Evolutionary conservation across 2,888 invertebrate genomes (phyloP).

Genomic region (Drosophila koepferae): DNA sequence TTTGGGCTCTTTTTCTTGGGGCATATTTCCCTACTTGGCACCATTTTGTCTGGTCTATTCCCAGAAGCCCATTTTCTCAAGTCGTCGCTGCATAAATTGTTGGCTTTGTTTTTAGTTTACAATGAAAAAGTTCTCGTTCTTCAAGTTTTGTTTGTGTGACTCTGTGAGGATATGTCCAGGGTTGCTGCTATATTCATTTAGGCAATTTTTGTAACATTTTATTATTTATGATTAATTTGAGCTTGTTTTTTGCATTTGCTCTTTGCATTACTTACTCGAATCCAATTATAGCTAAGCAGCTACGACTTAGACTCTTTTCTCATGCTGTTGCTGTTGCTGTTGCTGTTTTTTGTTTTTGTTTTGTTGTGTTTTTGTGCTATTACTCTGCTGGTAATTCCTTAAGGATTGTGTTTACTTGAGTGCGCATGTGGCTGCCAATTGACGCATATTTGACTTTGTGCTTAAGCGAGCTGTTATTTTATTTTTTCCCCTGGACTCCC

Average conservation of each 20-base stretch:
- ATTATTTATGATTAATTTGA: constrained; percentile 62
- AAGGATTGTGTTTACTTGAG: constrained; percentile 79
- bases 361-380: constrained; percentile 47
- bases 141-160: constrained; percentile 27
- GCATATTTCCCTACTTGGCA: constrained; percentile 19
- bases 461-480: constrained; percentile 29
- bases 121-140: constrained; percentile 45
- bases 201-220: constrained; percentile 46
- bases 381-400: constrained; percentile 75
- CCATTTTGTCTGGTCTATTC: constrained; percentile 52
- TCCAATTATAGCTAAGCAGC: constrained; percentile 70
- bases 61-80: constrained; percentile 63
- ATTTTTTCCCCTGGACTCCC: constrained; percentile 14
- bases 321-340: not conserved
- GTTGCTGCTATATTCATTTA: constrained; percentile 55
- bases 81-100: constrained; percentile 66
- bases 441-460: constrained; percentile 77
- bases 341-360: constrained; percentile 8
- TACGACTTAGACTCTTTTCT: constrained; percentile 40
- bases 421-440: constrained; percentile 80
- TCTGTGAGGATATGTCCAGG: not conserved
- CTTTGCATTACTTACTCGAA: constrained; percentile 35
- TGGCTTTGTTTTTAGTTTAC: constrained; percentile 52
- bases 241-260: constrained; percentile 20
- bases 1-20: constrained; percentile 20